phyloP scores from a whole-genome alignment of 2,888 invertebrate genomes.

The Hirtodrosophila alboralis region DNA sequence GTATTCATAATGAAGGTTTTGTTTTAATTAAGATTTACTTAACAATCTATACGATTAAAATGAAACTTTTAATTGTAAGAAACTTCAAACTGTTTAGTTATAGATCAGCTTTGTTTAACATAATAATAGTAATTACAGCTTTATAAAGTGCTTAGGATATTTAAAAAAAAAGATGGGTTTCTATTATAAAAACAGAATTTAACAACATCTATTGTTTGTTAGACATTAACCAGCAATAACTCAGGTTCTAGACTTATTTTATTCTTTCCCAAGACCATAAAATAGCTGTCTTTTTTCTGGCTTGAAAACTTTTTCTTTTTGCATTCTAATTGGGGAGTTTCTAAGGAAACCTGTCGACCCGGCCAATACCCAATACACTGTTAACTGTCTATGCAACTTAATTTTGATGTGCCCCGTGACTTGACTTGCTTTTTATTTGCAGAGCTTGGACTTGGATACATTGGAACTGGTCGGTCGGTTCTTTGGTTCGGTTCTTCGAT shows the following conservation, averaged over 20 bases:
- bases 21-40: no score
- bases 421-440: constrained; percentile 40
- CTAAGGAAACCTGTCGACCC: constrained; percentile 54
- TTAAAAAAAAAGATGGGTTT: no score
- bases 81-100: no score
- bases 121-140: no score
- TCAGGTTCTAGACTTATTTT: constrained; percentile 15
- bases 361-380: constrained; percentile 8
- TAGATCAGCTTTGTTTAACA: no score
- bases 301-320: constrained; percentile 37
- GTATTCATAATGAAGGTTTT: no score
- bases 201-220: no score
- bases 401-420: constrained; percentile 40
- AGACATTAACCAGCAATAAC: constrained; percentile 5
- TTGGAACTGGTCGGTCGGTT: constrained; percentile 43
- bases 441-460: constrained; percentile 41
- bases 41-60: constrained; percentile 31
- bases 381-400: constrained; percentile 35
- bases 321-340: constrained; percentile 43
- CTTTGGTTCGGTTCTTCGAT: constrained; percentile 30
- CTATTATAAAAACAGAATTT: no score
- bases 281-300: constrained; percentile 17
- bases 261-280: constrained; percentile 24
- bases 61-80: constrained; percentile 5
- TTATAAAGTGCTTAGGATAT: no score